Base-by-base conservation (phyloP, 23 tunicate species). In the Aplidium turbinatum region DNA sequence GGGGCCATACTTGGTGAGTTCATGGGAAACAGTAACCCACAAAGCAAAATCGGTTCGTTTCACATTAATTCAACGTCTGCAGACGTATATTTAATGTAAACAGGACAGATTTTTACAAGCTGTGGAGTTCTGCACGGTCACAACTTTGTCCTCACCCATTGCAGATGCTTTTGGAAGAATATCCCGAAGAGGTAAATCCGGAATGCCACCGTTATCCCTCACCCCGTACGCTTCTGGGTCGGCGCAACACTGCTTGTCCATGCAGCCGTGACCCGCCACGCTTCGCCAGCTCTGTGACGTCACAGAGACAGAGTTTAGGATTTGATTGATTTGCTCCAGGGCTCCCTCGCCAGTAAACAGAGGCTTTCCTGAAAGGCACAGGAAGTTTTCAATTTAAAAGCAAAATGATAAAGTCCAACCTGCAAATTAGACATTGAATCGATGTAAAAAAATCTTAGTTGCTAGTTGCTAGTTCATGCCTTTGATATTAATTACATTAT, bases 311-410 rank as follows among this genome's bases (percentile, higher is more conserved):
- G 81, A 51, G 61, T 57, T 70, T 29, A 78, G 46, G 29, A 90
- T 90, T 1, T 50, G 71, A 32, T 82, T 70, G 78, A 90, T 78
- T 33, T 90, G 97, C 29, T 84, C 91, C 35, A 70, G 18, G 21
- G 81, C 73, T 2, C 73, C 23, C 7, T 66, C 79, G 0, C 97
- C 97, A 34, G 64, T 26, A 50, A 90, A 90, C 53, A 88, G 33
- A 3, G 77, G 66, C 46, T 76, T 76, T 19, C 90, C 90, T 84
- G 82, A 0, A 51, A 70, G 33, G 11, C 9, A 30, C 19, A 47
- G 31, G 4, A 56, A 21, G 16, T n/a, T n/a, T n/a, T n/a, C n/a
- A n/a, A n/a, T n/a, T n/a, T n/a, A n/a, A n/a, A n/a, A n/a, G n/a
- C n/a, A n/a, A n/a, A n/a, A n/a, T n/a, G n/a, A n/a, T n/a, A n/a